Base-by-base conservation (phyloP, 2,797 vertebrate species). In the Poecilia velifera region DNA sequence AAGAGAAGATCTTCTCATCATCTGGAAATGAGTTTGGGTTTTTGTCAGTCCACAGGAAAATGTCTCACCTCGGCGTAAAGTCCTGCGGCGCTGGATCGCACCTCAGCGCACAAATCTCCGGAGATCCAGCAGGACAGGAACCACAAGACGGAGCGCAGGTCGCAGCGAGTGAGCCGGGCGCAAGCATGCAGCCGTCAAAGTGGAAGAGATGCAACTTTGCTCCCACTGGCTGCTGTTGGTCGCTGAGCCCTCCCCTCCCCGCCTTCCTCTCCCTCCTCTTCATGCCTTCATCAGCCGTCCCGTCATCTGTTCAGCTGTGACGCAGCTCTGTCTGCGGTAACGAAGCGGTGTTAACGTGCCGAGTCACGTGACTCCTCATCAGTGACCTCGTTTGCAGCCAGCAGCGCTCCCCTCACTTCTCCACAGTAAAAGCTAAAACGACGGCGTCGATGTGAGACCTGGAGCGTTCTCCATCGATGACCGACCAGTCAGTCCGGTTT, bases 121-220 rank as follows among this genome's bases (percentile, higher is more conserved):
- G 10, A 64, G 47, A 76, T 53, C 46, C 34, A 59, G 70, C 31
- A 53, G 22, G 49, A 64, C 39, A 20, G n/a, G 28, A 39, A 71
- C 31, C 8, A 53, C 39, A 59, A 53, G 66, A 82, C 59, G 79
- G 73, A 73, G 82, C 2, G 77, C 74, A 68, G 76, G 77, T 14
- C 71, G 77, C 72, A 62, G 81, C 34, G 18, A 45, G 49, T 76
- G 86, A 84, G 82, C 79, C 76, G 82, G 34, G 83, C 76, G 83
- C 84, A 78, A 22, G 86, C 79, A 89, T 78, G 84, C 90, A 86
- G 91, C 89, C 89, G 90, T 93, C 86, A 91, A 89, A 93, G 87
- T 84, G 92, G 89, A 76, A 82, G 79, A 89, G 80, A 79, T 89
- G 90, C 83, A 84, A 88, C 92, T 89, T 85, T 76, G 85, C 89